Evolutionary conservation across 92 coral and sea anemone genomes (phyloP).

Genomic region (Phenganax stokvisi): DNA sequence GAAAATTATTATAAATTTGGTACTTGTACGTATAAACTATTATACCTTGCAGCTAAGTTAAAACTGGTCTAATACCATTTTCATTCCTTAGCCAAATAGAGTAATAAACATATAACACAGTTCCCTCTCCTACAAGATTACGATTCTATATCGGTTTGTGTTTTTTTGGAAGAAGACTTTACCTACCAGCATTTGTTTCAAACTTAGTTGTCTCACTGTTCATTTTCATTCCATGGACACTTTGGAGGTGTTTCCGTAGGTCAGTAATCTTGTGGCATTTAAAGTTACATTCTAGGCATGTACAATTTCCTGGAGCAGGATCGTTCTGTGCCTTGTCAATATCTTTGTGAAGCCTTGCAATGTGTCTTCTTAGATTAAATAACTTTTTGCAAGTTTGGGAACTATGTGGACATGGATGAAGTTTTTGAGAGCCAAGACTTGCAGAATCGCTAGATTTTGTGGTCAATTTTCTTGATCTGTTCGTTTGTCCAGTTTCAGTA

Average conservation of each 20-base stretch:
- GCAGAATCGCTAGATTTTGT: not conserved
- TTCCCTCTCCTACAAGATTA: no score
- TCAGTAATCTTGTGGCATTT: conserved; percentile 46
- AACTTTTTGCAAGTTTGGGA: conserved; percentile 21
- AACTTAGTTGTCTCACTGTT: not conserved
- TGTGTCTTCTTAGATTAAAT: conserved; percentile 25
- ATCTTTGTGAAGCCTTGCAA: not conserved
- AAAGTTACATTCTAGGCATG: conserved; percentile 40
- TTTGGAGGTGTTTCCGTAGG: conserved; percentile 46
- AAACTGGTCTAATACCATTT: no score
- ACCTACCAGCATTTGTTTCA: not conserved
- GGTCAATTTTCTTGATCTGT: no score
- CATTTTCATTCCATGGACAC: conserved; percentile 33
- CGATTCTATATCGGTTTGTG: no score
- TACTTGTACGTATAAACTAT: no score
- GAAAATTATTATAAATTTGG: not conserved
- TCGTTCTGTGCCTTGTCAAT: not conserved
- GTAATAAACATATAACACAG: no score
- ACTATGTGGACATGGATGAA: conserved; percentile 14
- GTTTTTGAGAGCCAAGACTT: not conserved
- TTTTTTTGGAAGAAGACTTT: no score
- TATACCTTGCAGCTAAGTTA: no score
- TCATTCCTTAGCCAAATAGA: no score
- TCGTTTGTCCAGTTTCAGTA: no score
- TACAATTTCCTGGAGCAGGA: conserved; percentile 40